Conservation (phyloP, 2,113 vertebrate genomes). For the Cathartes aura region DNA sequence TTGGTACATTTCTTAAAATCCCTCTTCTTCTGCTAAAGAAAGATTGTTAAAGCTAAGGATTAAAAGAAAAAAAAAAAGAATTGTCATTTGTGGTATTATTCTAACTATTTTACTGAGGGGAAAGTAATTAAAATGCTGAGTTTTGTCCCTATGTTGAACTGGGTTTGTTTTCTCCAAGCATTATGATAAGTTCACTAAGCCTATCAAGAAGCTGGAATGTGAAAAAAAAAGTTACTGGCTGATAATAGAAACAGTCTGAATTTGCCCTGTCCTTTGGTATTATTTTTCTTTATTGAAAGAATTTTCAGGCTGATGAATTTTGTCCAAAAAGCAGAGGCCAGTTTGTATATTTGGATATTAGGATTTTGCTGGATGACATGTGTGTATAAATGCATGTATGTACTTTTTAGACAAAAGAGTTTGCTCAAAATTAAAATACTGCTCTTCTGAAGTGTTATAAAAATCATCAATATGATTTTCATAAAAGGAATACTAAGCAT, state of each 20-base stretch:
- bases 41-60: background rate
- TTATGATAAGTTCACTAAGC: background rate
- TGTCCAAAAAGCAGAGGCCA: background rate
- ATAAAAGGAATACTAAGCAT: background rate
- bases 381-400: background rate
- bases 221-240: background rate
- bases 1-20: accelerated
- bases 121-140: background rate
- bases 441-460: background rate
- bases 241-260: background rate
- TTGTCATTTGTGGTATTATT: background rate
- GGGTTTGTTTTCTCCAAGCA: background rate
- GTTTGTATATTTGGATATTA: background rate
- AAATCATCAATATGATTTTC: background rate
- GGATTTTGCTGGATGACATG: background rate
- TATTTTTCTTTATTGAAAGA: background rate
- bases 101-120: background rate
- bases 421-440: background rate
- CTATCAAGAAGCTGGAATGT: background rate
- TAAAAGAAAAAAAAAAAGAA: background rate
- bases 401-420: background rate
- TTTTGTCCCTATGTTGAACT: background rate
- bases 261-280: background rate
- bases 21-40: background rate
- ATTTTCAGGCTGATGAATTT: background rate